Base-by-base conservation (phyloP, 1,140 invertebrate species). In the Acarapis woodi region DNA sequence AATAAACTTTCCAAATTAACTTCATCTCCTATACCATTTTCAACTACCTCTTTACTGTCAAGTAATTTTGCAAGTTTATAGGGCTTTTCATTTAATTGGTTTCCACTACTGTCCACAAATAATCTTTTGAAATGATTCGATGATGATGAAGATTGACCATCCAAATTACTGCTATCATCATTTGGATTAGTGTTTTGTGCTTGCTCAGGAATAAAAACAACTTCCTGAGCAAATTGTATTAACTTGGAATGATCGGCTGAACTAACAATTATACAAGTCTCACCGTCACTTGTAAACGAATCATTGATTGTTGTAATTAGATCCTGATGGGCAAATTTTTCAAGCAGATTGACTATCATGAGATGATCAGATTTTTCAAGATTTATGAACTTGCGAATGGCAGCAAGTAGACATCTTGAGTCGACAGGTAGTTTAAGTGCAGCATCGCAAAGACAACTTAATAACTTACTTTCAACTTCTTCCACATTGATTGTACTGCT, bases 1-100 rank as follows among this genome's bases (percentile, higher is more conserved):
- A 96, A 59, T 16, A 94, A 55, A 28, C 75, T 85, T 73, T 75
- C 49, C 12, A 44, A 24, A 6, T 15, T 18, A 16, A 28, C 19
- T 16, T 41, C 32, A 9, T 26, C 14, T 22, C 29, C 24, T 3
- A 39, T 9, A 23, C 30, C 26, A 26, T 9, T 26, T 37, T 41
- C 12, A 21, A 10, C 8, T 26, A 8, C n/a, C n/a, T 6, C 6
- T 8, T n/a, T 6, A 26, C 6, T 8, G 25, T 26, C 25, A 26
- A 26, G 6, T 8, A 6, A 8, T 26, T 26, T 26, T 6, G 6
- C 6, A 6, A 8, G 6, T 26, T 26, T 26, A 26, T n/a, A 8
- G 25, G 6, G 6, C n/a, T n/a, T 6, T n/a, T 26, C 25, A 6
- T 6, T 8, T 8, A 26, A 26, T 8, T 6, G n/a, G n/a, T 26